phyloP scores from a whole-genome alignment of 2,113 vertebrate genomes.

The Oxyruncus cristatus region DNA sequence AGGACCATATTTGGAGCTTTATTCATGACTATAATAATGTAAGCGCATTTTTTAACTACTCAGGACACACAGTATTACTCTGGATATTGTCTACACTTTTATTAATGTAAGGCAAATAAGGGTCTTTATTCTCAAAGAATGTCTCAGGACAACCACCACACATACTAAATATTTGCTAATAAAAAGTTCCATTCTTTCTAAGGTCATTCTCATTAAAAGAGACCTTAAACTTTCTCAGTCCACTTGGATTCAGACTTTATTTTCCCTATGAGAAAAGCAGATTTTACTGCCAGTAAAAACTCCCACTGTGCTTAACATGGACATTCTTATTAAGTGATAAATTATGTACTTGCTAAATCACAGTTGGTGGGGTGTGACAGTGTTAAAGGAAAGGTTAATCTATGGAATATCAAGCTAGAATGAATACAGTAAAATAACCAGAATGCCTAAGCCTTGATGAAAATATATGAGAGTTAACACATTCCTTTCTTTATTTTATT shows the following conservation, averaged over 20 bases:
- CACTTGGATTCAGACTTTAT: background rate
- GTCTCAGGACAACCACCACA: background rate
- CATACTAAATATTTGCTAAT: background rate
- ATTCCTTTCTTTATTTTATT: background rate
- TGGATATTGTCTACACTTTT: background rate
- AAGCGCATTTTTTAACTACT: background rate
- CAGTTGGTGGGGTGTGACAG: slow-evolving; percentile 42
- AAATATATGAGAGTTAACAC: background rate
- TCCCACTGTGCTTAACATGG: slow-evolving; percentile 22
- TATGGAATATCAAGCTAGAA: background rate
- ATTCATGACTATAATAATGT: background rate
- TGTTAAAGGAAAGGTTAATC: slow-evolving; percentile 39
- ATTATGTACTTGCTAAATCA: slow-evolving; percentile 49
- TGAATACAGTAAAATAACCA: background rate
- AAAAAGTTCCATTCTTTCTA: slow-evolving; percentile 14
- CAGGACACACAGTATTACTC: background rate
- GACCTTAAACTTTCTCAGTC: slow-evolving; percentile 1
- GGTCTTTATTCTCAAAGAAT: background rate
- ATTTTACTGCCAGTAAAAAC: slow-evolving; percentile 30
- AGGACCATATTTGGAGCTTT: background rate
- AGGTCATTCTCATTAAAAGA: slow-evolving; percentile 11
- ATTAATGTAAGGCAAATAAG: background rate
- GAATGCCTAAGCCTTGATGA: background rate
- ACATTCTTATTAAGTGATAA: slow-evolving; percentile 35
- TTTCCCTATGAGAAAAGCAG: slow-evolving; percentile 31